Evolutionary conservation across 2,797 vertebrate species (phyloP), one percentile per base, ranked within the genome.

Genomic region (Aselliscus stoliczkanus): DNA sequence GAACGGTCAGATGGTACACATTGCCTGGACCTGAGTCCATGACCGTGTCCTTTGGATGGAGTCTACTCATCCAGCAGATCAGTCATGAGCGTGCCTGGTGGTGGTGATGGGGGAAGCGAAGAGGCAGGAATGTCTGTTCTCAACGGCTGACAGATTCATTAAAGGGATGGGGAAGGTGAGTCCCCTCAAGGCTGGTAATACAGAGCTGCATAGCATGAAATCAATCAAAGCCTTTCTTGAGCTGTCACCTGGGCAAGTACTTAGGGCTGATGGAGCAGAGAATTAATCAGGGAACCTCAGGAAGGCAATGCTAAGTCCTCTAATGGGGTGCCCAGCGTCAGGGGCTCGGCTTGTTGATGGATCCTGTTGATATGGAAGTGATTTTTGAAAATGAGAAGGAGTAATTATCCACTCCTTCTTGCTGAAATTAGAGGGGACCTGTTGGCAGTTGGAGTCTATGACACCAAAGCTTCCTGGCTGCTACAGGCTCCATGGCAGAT

Each of bases 341-440:
- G 73, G 69, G 60, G 39, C 58, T 87, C 90, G 95, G 90, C 94
- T 58, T 93, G 83, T 88, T 73, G 93, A 93, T 88, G 62, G 58
- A 86, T 88, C 75, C 85, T 93, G 95, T 94, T 90, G 90, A 94
- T 92, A 82, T 7, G 39, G 93, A 95, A 93, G 58, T 90, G 79
- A 80, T 82, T 90, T 96, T 96, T 50, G 80, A 96, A 95, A 97
- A 94, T 39, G 85, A 95, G 82, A 92, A 84, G 88, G 69, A 94
- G 58, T 96, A 97, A 96, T 97, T 96, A 93, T 76, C 37, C 82
- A 73, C 69, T 95, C 52, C 80, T 96, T 44, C 72, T 77, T 93
- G 82, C 72, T 93, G 82, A 96, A 97, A 90, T 80, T 77, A 94
- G 93, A 92, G 85, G 73, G 69, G 80, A 90, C 76, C 82, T 96